Evolutionary conservation across 2,113 vertebrate genomes (phyloP).

Genomic region (Maccullochella peelii): DNA sequence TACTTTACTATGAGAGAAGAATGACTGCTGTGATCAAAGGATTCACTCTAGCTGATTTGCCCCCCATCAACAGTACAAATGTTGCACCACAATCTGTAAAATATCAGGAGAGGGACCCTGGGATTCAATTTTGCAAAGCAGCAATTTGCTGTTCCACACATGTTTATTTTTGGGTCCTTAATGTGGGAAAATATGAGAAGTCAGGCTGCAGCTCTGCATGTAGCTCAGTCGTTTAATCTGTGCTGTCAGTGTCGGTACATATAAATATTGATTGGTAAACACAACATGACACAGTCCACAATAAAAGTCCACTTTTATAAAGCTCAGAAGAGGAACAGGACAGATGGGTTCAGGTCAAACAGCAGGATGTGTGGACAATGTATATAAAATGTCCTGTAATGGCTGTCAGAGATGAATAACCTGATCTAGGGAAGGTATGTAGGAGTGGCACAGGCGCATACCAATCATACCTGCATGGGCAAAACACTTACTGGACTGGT

Average conservation of each 20-base stretch:
- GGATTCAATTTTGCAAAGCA: background rate
- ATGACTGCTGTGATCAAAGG: background rate
- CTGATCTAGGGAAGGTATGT: conserved; percentile 38
- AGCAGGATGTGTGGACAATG: background rate
- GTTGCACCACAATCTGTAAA: background rate
- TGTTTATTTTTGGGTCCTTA: conserved; percentile 6
- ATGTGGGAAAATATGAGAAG: background rate
- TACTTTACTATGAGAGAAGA: background rate
- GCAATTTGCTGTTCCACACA: background rate
- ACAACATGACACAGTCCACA: background rate
- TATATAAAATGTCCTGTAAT: background rate
- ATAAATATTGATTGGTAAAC: background rate
- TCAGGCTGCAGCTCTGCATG: background rate
- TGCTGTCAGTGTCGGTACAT: background rate
- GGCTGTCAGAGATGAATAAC: conserved; percentile 37
- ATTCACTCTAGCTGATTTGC: background rate
- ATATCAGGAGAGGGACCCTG: background rate
- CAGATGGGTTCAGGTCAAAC: conserved; percentile 14
- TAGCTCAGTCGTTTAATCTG: background rate
- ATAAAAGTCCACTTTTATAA: background rate
- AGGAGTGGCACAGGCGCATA: conserved; percentile 46
- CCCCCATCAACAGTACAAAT: background rate
- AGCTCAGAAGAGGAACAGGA: conserved; percentile 21
- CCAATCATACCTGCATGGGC: conserved; percentile 47
- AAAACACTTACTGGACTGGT: background rate